A percentile compares a stretch with the other conserved stretches of the same genome.
Conservation (phyloP, 2,797 vertebrate genomes). For the Phoebastria nigripes region DNA sequence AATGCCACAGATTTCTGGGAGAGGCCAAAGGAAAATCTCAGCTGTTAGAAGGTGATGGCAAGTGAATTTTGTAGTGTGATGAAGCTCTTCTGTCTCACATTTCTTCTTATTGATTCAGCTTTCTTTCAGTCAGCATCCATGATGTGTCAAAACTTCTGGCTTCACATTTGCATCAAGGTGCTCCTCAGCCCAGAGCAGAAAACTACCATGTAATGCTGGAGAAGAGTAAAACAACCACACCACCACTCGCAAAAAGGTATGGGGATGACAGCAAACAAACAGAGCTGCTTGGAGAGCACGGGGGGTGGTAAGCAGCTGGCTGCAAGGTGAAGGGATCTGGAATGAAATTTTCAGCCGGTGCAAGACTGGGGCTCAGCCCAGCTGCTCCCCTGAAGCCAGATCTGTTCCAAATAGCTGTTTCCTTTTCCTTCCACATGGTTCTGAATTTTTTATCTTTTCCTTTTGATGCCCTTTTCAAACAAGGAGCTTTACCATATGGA, state of each 20-base stretch:
- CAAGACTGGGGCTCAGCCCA: neutral
- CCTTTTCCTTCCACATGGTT: neutral
- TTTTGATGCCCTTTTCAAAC: constrained; percentile 46
- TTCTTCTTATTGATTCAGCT: neutral
- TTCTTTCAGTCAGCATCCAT: neutral
- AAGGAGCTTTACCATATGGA: neutral
- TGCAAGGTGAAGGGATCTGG: neutral
- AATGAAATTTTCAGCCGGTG: neutral
- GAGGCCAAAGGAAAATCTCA: neutral
- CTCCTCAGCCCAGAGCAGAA: neutral
- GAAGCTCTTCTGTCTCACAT: neutral
- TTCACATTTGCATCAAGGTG: neutral
- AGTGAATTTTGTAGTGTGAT: neutral
- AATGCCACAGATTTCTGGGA: neutral
- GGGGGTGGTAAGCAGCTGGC: neutral
- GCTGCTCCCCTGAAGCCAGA: neutral
- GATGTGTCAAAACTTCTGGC: neutral
- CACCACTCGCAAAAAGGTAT: neutral
- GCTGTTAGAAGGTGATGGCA: neutral
- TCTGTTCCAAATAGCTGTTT: neutral
- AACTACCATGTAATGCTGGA: neutral
- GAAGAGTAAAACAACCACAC: neutral
- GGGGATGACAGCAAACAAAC: neutral
- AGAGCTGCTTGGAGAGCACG: neutral
- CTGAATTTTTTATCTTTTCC: neutral